Base-by-base conservation (phyloP, 1,140 invertebrate genomes). In the Aphaenogaster rudis region DNA sequence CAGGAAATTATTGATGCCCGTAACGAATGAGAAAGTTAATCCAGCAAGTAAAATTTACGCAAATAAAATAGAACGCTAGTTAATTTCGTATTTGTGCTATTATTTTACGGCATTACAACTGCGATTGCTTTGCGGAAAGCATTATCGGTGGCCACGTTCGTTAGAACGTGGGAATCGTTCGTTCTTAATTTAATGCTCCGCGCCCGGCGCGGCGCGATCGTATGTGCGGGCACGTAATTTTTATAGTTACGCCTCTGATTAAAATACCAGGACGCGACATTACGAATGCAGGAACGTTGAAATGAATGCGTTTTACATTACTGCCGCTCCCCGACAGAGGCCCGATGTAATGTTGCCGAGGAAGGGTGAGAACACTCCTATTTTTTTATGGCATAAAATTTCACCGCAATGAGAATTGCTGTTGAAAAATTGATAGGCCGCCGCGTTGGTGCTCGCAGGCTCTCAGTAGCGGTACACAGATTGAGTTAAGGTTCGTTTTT, bases 351-450 rank as follows among this genome's bases (percentile, higher is more conserved):
- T 81, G 74, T 54, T 67, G 61, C 77, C 48, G 67, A 2, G 77
- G 36, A 72, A 64, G 78, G 77, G 78, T 76, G 76, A 84, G 64
- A 76, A 67, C 36, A 81, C 77, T 88, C 81, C 90, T 92, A 92
- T 92, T 91, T 92, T 91, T 91, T 92, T 89, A 91, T 88, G 87
- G 85, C 88, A 88, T 91, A 88, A 91, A 91, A 93, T 92, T 92
- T 88, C 86, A 80, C 57, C 91, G 90, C 90, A 92, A 93, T 92
- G 91, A 93, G 90, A 92, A 93, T 93, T 93, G 91, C 92, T 92
- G 88, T 89, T 93, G 91, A 92, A 93, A 93, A 91, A 91, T 93
- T 92, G 90, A 93, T 92, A 89, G 88, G 86, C 78, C 86, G 86
- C 63, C 90, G 79, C 64, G 80, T 69, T 78, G 71, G 59, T 42